phyloP scores from a whole-genome alignment of 1,140 invertebrate genomes.

The Lasaia peninsularis region DNA sequence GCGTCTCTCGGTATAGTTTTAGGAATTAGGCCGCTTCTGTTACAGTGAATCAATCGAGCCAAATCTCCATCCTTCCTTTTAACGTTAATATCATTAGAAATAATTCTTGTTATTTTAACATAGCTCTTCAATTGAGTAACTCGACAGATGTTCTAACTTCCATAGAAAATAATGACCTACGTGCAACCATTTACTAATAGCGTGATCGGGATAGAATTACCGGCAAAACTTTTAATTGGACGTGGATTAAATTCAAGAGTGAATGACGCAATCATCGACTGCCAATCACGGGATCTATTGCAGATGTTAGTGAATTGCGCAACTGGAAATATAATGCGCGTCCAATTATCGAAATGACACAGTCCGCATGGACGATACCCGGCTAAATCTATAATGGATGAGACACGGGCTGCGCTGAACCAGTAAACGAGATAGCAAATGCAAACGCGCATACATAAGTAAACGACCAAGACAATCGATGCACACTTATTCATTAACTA shows the following conservation, averaged over 20 bases:
- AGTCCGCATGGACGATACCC: slow-evolving; percentile 53
- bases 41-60: slow-evolving; percentile 59
- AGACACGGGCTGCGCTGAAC: slow-evolving; percentile 59
- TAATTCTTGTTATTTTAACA: not conserved
- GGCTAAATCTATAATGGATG: slow-evolving; percentile 74
- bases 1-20: slow-evolving; percentile 73
- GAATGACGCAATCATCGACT: slow-evolving; percentile 47
- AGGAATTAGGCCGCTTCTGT: slow-evolving; percentile 69
- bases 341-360: slow-evolving; percentile 74
- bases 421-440: slow-evolving; percentile 64
- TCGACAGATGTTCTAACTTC: not conserved
- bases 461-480: slow-evolving; percentile 49
- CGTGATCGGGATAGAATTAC: slow-evolving; percentile 33
- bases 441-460: slow-evolving; percentile 57
- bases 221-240: slow-evolving; percentile 52
- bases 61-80: slow-evolving; percentile 18
- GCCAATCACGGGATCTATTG: slow-evolving; percentile 54
- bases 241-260: slow-evolving; percentile 37
- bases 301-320: slow-evolving; percentile 55
- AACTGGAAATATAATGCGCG: slow-evolving; percentile 57
- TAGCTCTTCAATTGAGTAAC: slow-evolving; percentile 1
- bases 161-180: slow-evolving; percentile 18
- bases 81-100: not conserved
- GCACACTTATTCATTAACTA: slow-evolving; percentile 56
- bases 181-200: slow-evolving; percentile 16